A percentile compares a stretch with the other conserved stretches of the same genome.
phyloP scores from a whole-genome alignment of 2,113 vertebrate genomes.

The Ia io region DNA sequence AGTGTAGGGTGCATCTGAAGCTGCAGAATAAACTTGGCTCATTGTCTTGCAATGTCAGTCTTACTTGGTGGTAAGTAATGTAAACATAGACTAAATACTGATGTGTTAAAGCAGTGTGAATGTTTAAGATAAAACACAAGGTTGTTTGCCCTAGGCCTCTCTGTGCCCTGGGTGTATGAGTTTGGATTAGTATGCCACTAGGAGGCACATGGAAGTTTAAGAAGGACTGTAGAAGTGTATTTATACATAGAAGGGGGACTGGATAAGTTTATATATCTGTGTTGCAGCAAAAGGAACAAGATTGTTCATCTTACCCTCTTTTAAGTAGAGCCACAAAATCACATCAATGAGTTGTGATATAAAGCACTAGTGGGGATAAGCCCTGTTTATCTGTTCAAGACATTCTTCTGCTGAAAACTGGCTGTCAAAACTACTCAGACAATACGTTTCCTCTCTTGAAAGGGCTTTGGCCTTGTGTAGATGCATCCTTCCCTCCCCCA shows the following conservation, averaged over 20 bases:
- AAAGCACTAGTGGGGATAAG: background rate
- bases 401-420: background rate
- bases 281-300: background rate
- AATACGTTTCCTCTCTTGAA: background rate
- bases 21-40: background rate
- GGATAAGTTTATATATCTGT: background rate
- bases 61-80: background rate
- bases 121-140: background rate
- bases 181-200: background rate
- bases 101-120: background rate
- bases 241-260: background rate
- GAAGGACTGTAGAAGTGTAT: background rate
- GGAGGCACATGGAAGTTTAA: background rate
- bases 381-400: background rate
- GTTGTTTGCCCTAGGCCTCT: background rate
- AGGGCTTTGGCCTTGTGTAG: background rate
- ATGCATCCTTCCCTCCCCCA: background rate
- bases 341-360: background rate
- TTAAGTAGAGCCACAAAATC: background rate
- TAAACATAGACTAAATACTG: background rate
- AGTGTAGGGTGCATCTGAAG: background rate
- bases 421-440: background rate
- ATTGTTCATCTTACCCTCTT: conserved; percentile 10
- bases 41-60: background rate
- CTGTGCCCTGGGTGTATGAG: background rate